Percentiles rank a stretch among this genome's conserved stretches.
These are phyloP conservation scores for Thunnus maccoyii DNA, from an alignment of 2,113 vertebrate genomes.

Conservation along the genomic window DNA sequence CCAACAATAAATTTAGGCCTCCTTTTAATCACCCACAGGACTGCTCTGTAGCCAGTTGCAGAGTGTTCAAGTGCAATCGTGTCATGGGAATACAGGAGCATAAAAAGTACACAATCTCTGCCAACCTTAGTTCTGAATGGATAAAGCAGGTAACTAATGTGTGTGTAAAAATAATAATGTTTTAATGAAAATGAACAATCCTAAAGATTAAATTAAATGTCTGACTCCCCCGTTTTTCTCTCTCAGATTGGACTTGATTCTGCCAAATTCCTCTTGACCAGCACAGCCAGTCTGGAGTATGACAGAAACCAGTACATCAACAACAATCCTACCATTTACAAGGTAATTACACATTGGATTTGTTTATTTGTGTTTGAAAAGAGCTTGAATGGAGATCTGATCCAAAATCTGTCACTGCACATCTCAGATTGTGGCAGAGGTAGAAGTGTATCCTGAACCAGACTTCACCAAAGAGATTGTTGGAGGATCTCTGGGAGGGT, in stretches of 20 bases:
- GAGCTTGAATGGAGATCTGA: not conserved
- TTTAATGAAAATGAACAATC: not conserved
- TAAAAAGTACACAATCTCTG: constrained; percentile 78
- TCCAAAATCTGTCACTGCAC: not conserved
- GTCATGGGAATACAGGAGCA: constrained; percentile 64
- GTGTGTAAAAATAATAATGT: not conserved
- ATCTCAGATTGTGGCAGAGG: constrained; percentile 78
- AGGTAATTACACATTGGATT: constrained; percentile 68
- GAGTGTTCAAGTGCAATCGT: constrained; percentile 75
- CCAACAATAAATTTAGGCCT: no score
- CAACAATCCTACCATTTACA: constrained; percentile 66
- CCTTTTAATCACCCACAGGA: constrained; percentile 71
- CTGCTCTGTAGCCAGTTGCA: constrained; percentile 84
- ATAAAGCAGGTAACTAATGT: constrained; percentile 80
- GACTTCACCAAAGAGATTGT: constrained; percentile 79
- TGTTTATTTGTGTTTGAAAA: not conserved
- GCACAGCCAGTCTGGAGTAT: constrained; percentile 81
- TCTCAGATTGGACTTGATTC: constrained; percentile 70
- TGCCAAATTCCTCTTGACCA: constrained; percentile 77
- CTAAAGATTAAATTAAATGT: not conserved
- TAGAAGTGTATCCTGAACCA: constrained; percentile 81
- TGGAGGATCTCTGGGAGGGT: constrained; percentile 84
- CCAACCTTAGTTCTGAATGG: constrained; percentile 86
- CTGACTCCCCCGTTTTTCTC: not conserved
- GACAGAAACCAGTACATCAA: constrained; percentile 77